Evolutionary conservation across 2,797 vertebrate genomes (phyloP), one percentile per base, ranked within the genome.

Genomic region (Botia almorhae): DNA sequence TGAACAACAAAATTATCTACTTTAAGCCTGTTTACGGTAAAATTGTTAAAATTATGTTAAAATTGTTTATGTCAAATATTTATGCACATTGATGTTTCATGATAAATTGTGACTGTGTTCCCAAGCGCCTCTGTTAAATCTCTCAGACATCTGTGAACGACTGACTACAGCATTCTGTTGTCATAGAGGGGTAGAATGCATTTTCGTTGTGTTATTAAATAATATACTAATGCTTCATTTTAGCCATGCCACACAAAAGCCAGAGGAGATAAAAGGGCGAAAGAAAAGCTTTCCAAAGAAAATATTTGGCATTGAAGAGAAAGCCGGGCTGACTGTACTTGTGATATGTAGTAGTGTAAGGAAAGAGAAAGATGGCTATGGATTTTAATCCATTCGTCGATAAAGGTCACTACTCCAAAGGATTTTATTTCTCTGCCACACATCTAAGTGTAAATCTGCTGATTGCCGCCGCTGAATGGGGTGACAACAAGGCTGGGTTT

Each of bases 401-500:
- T 94, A 95, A 95, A 95, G 88, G 87, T 94, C 91, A 92, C 78
- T 85, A 91, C 84, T 93, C 88, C 87, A 94, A 92, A 95, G 88
- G 93, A 83, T 90, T 95, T 95, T 94, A 88, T 94, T 90, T 90
- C 91, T 93, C 91, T 87, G 92, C 88, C 93, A 82, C 90, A 91
- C 85, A 93, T 93, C 90, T 93, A 95, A 94, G 89, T 93, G 89
- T 87, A 95, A 94, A 94, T 93, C 88, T 88, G 89, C 90, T 93
- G 92, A 95, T 94, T 95, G 94, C 89, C 89, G 86, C 88, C 87
- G 89, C 88, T 94, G 91, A 94, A 91, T 93, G 90, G 87, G 88
- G 90, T 88, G 85, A 91, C 89, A 94, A 92, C 94, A 90, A 93
- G 94, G 92, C 87, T 86, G 85, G 88, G 91, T 93, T 93, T 95